A percentile compares a stretch with the other conserved stretches of the same genome.
Evolutionary conservation across 2,888 invertebrate genomes (phyloP).

Genomic region (Galerucella pusilla): DNA sequence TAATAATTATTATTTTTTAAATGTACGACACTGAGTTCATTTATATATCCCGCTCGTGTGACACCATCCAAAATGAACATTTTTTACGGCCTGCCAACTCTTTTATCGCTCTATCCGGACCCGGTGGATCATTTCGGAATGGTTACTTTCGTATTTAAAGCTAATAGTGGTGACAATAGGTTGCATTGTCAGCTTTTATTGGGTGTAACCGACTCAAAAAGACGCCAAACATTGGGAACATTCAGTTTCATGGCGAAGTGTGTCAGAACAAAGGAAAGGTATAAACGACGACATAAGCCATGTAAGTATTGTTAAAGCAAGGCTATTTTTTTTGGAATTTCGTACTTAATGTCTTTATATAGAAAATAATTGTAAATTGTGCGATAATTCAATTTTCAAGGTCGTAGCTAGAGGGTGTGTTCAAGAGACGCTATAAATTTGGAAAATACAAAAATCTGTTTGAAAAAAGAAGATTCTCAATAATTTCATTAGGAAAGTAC

Average conservation of each 20-base stretch:
- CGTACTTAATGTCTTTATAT: background rate
- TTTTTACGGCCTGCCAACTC: conserved; percentile 42
- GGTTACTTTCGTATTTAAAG: conserved; percentile 45
- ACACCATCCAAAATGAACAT: conserved; percentile 43
- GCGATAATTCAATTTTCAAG: too few species aligned
- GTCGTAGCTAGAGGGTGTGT: too few species aligned
- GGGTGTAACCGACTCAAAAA: conserved; percentile 34
- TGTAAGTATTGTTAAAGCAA: conserved; percentile 2
- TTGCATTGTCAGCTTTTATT: conserved; percentile 45
- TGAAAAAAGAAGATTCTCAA: too few species aligned
- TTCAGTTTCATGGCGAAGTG: conserved; percentile 21
- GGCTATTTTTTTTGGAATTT: background rate
- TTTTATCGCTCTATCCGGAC: conserved; percentile 38
- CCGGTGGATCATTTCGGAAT: conserved; percentile 36
- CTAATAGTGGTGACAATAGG: conserved; percentile 45
- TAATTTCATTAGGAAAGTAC: too few species aligned
- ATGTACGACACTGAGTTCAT: conserved; percentile 14
- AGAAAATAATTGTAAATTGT: background rate
- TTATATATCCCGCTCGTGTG: conserved; percentile 22
- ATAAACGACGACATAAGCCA: background rate
- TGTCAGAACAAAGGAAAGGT: conserved; percentile 19
- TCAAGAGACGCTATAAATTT: too few species aligned
- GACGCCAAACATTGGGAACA: conserved; percentile 35
- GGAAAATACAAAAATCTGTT: too few species aligned
- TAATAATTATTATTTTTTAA: background rate